These are phyloP conservation scores for Eueides isabella DNA, from an alignment of 1,140 invertebrate species.

Conservation along the genomic window DNA sequence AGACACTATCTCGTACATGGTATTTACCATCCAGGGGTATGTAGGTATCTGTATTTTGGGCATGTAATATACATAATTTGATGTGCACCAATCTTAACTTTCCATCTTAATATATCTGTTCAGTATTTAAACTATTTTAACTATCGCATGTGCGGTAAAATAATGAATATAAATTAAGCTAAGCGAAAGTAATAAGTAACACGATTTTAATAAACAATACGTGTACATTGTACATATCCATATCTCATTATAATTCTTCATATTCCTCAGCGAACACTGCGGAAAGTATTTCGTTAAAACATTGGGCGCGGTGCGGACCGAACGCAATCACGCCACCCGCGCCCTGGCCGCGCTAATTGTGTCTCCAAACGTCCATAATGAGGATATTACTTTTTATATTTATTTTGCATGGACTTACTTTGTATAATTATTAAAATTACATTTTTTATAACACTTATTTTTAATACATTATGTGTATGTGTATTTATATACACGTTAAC, in stretches of 20 bases:
- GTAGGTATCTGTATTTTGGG: too few relatives aligned
- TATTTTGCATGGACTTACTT: background rate
- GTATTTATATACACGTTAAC: background rate
- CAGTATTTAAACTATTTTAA: too few relatives aligned
- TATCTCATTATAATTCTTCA: constrained; percentile 10
- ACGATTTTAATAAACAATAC: background rate
- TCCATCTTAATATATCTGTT: too few relatives aligned
- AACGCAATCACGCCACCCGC: constrained; percentile 69
- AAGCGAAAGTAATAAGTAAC: background rate
- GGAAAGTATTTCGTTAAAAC: constrained; percentile 38
- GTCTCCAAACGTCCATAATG: constrained; percentile 45
- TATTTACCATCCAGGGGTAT: too few relatives aligned
- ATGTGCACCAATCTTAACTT: too few relatives aligned
- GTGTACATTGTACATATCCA: background rate
- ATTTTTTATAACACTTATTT: background rate
- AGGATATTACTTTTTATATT: constrained; percentile 38
- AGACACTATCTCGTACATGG: too few relatives aligned
- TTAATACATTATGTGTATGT: background rate
- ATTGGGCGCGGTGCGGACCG: constrained; percentile 49
- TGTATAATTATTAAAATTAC: background rate
- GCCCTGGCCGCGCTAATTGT: constrained; percentile 60
- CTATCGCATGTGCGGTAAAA: too few relatives aligned
- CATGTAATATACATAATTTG: too few relatives aligned
- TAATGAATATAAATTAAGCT: background rate
- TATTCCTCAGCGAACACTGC: background rate